Conservation (phyloP, 1,140 invertebrate genomes). For the Meloidogyne chitwoodi region DNA sequence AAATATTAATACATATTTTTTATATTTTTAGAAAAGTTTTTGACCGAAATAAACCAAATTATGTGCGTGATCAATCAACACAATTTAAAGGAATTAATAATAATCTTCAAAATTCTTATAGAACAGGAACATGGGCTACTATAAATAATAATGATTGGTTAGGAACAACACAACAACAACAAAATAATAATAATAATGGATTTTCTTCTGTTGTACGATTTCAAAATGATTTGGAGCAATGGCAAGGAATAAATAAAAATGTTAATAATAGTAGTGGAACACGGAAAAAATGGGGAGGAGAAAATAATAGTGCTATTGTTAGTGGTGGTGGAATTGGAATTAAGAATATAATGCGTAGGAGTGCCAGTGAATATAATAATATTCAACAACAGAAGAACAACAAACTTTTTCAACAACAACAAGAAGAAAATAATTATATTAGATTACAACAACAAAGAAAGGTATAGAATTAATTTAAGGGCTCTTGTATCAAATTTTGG, state of each 20-base stretch:
- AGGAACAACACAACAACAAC: too few species aligned
- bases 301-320: too few species aligned
- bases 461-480: too few species aligned
- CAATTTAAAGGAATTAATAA: background rate
- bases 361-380: background rate
- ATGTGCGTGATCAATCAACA: background rate
- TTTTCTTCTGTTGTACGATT: too few species aligned
- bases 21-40: background rate
- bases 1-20: too few species aligned
- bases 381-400: background rate
- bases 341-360: background rate
- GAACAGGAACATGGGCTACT: background rate
- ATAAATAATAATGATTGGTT: background rate
- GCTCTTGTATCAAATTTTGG: too few species aligned
- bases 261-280: background rate
- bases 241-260: background rate
- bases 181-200: background rate
- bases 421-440: background rate
- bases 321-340: background rate
- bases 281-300: too few species aligned
- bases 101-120: background rate
- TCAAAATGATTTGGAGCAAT: background rate
- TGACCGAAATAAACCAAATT: background rate
- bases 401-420: background rate
- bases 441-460: too few species aligned